Conservation (phyloP, 2,113 vertebrate species). For the Puntigrus tetrazona region DNA sequence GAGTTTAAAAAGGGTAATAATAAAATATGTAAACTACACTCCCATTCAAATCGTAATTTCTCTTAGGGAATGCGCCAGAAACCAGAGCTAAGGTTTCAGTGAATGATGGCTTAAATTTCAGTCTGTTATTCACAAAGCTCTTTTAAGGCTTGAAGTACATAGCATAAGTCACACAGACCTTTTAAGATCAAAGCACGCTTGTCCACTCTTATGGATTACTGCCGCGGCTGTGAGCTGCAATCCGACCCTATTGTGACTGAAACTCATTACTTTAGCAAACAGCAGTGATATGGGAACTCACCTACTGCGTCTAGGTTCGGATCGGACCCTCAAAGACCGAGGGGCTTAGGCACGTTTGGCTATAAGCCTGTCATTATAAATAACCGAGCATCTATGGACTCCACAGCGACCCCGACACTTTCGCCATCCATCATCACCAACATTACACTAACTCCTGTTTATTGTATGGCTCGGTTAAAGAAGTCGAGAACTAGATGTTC, state of each 20-base stretch:
- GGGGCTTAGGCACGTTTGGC: constrained; percentile 19
- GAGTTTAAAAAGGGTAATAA: no score
- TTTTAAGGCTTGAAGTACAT: not conserved
- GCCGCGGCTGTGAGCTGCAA: not conserved
- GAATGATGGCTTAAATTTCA: not conserved
- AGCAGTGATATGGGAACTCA: constrained; percentile 4
- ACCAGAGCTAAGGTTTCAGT: not conserved
- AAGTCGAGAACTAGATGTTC: constrained; percentile 21
- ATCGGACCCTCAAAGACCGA: not conserved
- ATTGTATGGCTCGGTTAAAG: constrained; percentile 41
- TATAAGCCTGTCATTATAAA: constrained; percentile 32
- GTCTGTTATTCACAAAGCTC: not conserved
- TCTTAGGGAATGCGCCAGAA: not conserved
- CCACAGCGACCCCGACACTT: constrained; percentile 48
- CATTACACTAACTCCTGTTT: constrained; percentile 58
- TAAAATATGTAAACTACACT: no score
- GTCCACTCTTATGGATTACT: constrained; percentile 9
- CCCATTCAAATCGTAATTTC: not conserved
- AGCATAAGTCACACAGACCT: not conserved
- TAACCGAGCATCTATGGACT: constrained; percentile 33
- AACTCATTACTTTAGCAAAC: constrained; percentile 2
- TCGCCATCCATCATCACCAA: constrained; percentile 60
- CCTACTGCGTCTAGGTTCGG: not conserved
- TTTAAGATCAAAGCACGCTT: not conserved
- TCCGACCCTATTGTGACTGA: not conserved